Conservation (phyloP, 2,888 invertebrate species). For the Eristalinus sepulchralis region DNA sequence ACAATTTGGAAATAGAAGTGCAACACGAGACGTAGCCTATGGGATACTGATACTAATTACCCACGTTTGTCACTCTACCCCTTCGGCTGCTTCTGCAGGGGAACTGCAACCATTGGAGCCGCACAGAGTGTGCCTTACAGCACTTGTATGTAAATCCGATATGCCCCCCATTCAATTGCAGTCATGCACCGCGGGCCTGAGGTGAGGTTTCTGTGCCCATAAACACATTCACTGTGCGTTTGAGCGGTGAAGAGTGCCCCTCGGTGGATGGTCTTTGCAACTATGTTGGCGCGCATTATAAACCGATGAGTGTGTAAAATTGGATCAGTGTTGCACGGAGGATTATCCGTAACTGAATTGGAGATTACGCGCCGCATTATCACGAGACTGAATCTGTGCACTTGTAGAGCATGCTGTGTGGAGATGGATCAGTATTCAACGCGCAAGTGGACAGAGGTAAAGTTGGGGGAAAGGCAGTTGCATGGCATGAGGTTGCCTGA, state of each 20-base stretch:
- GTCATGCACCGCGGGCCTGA: slow-evolving; percentile 61
- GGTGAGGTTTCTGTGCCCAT: slow-evolving; percentile 20
- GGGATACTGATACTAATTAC: slow-evolving; percentile 57
- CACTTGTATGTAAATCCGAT: slow-evolving; percentile 37
- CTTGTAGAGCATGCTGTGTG: not conserved
- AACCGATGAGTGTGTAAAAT: not conserved
- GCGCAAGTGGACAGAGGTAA: not conserved
- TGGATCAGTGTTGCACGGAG: slow-evolving; percentile 11
- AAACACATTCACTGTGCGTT: not conserved
- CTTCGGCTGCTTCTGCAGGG: slow-evolving; percentile 26
- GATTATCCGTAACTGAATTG: not conserved
- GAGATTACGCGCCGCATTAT: not conserved
- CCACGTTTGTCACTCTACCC: slow-evolving; percentile 38
- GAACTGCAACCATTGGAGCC: slow-evolving; percentile 55
- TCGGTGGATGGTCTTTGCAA: not conserved
- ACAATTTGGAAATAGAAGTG: slow-evolving; percentile 45
- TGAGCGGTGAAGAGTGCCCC: not conserved
- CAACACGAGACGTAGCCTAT: slow-evolving; percentile 21
- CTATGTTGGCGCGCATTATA: not conserved
- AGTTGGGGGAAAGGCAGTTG: not conserved
- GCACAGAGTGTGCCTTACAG: slow-evolving; percentile 41
- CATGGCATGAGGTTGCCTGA: not conserved
- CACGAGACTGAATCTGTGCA: not conserved
- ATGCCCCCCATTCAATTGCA: slow-evolving; percentile 48
- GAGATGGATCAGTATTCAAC: not conserved